These are phyloP conservation scores for Hemitrygon akajei DNA, from an alignment of 2,797 vertebrate species.

Conservation along the genomic window DNA sequence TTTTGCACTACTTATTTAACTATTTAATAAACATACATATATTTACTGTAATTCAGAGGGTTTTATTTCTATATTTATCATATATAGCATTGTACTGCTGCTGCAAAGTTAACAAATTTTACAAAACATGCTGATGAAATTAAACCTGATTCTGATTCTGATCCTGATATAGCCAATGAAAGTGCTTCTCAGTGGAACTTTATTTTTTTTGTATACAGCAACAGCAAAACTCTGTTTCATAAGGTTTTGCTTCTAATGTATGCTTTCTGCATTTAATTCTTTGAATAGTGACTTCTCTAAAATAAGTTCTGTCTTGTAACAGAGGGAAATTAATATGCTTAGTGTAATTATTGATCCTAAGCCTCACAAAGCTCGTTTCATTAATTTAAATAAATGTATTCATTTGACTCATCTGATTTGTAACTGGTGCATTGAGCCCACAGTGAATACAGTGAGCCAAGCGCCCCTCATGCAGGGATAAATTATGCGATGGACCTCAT, in stretches of 20 bases:
- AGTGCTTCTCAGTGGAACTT: neutral
- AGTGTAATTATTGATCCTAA: neutral
- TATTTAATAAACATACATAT: no score
- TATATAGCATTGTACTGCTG: no score
- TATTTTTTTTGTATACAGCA: neutral
- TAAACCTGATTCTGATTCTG: no score
- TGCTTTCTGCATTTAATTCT: neutral
- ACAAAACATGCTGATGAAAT: no score
- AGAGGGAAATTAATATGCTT: neutral
- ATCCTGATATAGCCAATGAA: neutral
- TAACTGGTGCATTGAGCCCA: neutral
- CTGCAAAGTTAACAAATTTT: no score
- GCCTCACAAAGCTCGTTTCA: neutral
- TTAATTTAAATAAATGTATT: neutral
- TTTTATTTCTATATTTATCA: no score
- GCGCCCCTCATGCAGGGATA: neutral
- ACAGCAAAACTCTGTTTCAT: neutral
- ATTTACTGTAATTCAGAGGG: no score
- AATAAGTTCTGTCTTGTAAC: neutral
- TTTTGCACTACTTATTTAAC: no score
- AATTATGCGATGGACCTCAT: conserved; percentile 29
- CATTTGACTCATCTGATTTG: neutral
- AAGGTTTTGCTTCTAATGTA: neutral
- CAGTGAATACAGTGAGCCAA: neutral
- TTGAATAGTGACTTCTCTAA: neutral